Percentiles rank a stretch among this genome's conserved stretches.
Conservation (phyloP, 2,797 vertebrate genomes). For the Corythornis leucogaster region DNA sequence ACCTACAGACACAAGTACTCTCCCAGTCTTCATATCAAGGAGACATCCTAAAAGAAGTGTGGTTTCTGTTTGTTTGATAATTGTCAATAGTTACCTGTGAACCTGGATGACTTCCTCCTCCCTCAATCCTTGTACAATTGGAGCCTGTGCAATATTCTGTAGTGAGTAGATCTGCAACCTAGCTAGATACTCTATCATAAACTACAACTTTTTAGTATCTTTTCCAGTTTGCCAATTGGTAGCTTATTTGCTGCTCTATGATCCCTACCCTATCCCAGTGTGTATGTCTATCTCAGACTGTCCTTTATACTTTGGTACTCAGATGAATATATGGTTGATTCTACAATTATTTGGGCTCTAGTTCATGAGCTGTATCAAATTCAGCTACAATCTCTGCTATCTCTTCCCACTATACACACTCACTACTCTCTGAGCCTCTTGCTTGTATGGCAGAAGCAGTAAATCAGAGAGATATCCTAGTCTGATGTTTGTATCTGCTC, state of each 20-base stretch:
- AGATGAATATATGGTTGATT: not conserved
- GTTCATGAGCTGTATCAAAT: not conserved
- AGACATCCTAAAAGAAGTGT: not conserved
- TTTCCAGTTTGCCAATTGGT: not conserved
- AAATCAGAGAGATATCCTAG: not conserved
- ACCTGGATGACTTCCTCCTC: not conserved
- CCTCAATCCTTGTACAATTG: not conserved
- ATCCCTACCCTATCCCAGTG: not conserved
- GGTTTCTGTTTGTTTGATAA: not conserved
- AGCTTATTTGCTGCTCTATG: not conserved
- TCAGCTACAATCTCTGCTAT: not conserved
- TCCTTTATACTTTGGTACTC: not conserved
- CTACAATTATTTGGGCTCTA: not conserved
- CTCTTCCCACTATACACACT: not conserved
- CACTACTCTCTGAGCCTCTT: not conserved
- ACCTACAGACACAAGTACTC: not conserved
- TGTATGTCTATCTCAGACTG: not conserved
- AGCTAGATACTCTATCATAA: not conserved
- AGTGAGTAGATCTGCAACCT: not conserved
- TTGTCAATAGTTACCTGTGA: not conserved
- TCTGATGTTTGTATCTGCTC: not conserved
- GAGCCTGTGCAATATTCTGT: not conserved
- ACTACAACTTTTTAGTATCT: not conserved
- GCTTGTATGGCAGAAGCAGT: not conserved
- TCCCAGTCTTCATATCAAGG: not conserved